Conservation (phyloP, 2,888 invertebrate genomes). For the Epinotia brunnichana region DNA sequence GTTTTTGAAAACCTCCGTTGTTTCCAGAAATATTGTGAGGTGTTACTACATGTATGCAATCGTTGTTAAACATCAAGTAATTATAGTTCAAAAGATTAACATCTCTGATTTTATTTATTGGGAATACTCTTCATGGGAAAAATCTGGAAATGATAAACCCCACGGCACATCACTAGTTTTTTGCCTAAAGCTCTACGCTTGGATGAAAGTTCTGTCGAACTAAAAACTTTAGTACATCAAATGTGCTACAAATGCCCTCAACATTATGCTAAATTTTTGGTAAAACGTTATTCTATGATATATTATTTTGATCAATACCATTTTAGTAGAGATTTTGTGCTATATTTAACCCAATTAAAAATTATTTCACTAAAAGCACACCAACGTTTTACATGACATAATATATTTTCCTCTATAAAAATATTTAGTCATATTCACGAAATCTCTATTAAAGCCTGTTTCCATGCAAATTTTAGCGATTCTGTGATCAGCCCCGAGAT, state of each 20-base stretch:
- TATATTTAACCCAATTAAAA: conserved; percentile 1
- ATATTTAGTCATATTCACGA: conserved; percentile 51
- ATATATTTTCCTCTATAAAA: conserved; percentile 44
- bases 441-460: conserved; percentile 72
- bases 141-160: background rate
- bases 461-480: conserved; percentile 65
- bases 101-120: no score
- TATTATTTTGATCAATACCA: conserved; percentile 1
- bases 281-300: background rate
- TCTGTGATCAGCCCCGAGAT: conserved; percentile 50
- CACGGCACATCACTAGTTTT: background rate
- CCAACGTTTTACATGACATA: conserved; percentile 53
- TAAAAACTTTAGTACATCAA: conserved; percentile 1
- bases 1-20: no score
- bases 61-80: no score
- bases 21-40: no score
- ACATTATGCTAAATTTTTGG: background rate
- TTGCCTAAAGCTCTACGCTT: background rate
- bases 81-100: no score
- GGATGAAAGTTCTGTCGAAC: background rate
- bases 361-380: conserved; percentile 57
- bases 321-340: conserved; percentile 14
- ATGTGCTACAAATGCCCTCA: no score
- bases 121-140: background rate
- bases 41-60: no score